These are phyloP conservation scores for Mesitornis unicolor DNA, from an alignment of 2,113 vertebrate species.

Conservation along the genomic window DNA sequence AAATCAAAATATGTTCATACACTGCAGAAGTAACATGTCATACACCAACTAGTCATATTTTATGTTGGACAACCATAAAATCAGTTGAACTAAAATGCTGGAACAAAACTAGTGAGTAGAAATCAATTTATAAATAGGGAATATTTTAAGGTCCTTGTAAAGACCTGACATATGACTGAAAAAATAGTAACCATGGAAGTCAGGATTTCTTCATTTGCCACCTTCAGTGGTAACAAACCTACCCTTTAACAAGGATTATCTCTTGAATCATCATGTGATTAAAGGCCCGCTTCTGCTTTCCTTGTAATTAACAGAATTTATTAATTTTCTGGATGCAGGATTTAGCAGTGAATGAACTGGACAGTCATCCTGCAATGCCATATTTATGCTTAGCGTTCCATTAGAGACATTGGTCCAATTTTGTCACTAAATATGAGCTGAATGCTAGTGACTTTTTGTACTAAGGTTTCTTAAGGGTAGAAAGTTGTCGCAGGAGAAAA, in stretches of 20 bases:
- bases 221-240: not conserved
- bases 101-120: not conserved
- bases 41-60: constrained; percentile 19
- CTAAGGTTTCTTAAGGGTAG: not conserved
- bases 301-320: not conserved
- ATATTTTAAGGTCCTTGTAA: not conserved
- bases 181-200: not conserved
- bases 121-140: not conserved
- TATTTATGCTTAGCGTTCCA: not conserved
- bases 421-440: not conserved
- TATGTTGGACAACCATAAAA: constrained; percentile 15
- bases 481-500: not conserved
- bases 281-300: not conserved
- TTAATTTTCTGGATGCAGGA: not conserved
- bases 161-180: not conserved
- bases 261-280: not conserved
- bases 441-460: not conserved
- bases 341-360: not conserved
- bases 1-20: constrained; percentile 57
- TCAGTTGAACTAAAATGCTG: constrained; percentile 17
- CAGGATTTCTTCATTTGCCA: not conserved
- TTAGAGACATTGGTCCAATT: not conserved
- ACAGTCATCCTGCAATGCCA: not conserved
- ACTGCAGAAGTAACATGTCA: constrained; percentile 50
- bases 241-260: not conserved